phyloP scores from a whole-genome alignment of 2,888 invertebrate genomes.

The Microctonus brassicae region DNA sequence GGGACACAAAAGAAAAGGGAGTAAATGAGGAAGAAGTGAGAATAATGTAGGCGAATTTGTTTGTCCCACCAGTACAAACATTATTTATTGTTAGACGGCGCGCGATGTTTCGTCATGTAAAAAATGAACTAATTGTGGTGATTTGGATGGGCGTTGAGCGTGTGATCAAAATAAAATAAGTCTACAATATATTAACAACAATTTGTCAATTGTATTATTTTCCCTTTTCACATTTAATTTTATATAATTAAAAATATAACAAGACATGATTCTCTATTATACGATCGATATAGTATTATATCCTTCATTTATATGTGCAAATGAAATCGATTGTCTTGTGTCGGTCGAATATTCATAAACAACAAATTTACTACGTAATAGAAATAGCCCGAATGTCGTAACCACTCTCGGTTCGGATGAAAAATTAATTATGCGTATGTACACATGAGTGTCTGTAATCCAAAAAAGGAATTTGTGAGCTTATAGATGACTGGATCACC shows the following conservation, averaged over 20 bases:
- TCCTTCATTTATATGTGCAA: conserved; percentile 16
- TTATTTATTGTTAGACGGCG: conserved; percentile 32
- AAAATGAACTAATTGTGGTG: too few relatives aligned
- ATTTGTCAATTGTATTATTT: conserved; percentile 14
- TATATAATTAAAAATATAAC: too few relatives aligned
- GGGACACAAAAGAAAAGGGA: too few relatives aligned
- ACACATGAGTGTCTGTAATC: conserved; percentile 19
- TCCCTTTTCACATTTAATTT: background rate
- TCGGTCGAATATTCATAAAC: conserved; percentile 29
- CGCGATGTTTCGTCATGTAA: conserved; percentile 31
- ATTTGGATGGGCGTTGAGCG: too few relatives aligned
- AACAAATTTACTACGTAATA: conserved; percentile 21
- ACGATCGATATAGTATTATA: conserved; percentile 21
- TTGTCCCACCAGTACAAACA: conserved; percentile 21
- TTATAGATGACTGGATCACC: conserved; percentile 30
- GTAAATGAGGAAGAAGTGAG: background rate
- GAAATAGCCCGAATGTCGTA: conserved; percentile 11
- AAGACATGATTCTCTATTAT: background rate
- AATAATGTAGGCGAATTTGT: conserved; percentile 7
- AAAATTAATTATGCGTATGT: background rate
- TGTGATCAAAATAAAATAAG: background rate
- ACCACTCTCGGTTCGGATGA: background rate
- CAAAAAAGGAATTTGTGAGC: conserved; percentile 27
- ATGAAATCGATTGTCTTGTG: conserved; percentile 32
- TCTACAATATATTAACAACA: background rate